phyloP scores from a whole-genome alignment of 1,140 invertebrate species.

The Conus betulinus region DNA sequence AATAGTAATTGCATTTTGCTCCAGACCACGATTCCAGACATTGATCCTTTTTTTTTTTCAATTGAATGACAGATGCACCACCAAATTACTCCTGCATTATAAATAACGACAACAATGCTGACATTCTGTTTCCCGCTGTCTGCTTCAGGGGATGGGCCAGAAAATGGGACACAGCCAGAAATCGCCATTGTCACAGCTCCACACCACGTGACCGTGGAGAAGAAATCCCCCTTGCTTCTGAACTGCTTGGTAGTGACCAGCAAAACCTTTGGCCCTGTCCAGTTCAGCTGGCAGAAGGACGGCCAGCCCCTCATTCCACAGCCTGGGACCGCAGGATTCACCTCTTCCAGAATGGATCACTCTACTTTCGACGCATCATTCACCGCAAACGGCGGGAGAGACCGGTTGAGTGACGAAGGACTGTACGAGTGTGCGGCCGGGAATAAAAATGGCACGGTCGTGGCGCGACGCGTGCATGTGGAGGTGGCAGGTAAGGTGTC shows the following conservation, averaged over 20 bases:
- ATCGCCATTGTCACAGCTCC: conserved; percentile 22
- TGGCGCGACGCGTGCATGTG: conserved; percentile 49
- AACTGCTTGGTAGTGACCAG: conserved; percentile 51
- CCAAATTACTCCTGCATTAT: no score
- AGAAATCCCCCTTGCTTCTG: conserved; percentile 47
- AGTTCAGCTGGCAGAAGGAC: conserved; percentile 49
- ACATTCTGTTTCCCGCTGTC: neutral
- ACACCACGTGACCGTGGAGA: conserved; percentile 48
- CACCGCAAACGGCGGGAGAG: conserved; percentile 54
- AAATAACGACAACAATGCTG: no score
- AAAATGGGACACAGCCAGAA: conserved; percentile 20
- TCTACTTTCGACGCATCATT: conserved; percentile 66
- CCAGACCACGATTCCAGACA: no score
- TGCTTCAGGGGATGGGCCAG: conserved; percentile 18
- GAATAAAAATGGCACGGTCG: conserved; percentile 50
- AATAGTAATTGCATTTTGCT: no score
- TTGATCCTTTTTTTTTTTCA: no score
- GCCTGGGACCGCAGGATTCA: conserved; percentile 52
- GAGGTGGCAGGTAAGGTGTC: conserved; percentile 52
- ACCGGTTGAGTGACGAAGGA: conserved; percentile 52
- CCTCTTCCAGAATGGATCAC: conserved; percentile 71
- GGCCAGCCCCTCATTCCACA: conserved; percentile 32
- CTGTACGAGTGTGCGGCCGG: conserved; percentile 52
- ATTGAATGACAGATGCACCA: no score
- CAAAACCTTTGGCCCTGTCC: conserved; percentile 28